phyloP scores from a whole-genome alignment of 2,797 vertebrate species.

The Argyrosomus regius region DNA sequence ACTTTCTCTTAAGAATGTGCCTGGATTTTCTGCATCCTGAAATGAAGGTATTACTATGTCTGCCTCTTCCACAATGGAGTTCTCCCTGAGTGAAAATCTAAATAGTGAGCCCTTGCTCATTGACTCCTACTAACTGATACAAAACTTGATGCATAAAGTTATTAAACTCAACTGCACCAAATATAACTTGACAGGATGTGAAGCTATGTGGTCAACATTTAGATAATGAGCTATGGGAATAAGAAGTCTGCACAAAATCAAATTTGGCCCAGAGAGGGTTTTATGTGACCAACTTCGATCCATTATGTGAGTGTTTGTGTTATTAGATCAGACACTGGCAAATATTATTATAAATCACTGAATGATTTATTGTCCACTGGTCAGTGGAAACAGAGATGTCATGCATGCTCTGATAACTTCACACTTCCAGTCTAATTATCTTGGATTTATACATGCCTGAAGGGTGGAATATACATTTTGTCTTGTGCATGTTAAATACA shows the following conservation, averaged over 20 bases:
- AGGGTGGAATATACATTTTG: background rate
- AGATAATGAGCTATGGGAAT: background rate
- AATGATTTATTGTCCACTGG: conserved; percentile 13
- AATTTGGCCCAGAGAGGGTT: background rate
- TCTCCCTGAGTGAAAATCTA: background rate
- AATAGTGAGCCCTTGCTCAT: conserved; percentile 1
- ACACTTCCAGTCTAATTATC: conserved; percentile 3
- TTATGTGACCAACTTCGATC: background rate
- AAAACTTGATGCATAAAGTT: background rate
- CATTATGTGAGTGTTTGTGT: background rate
- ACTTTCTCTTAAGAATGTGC: background rate
- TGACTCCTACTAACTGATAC: background rate
- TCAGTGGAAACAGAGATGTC: background rate
- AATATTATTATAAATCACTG: conserved; percentile 3
- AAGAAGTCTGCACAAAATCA: background rate
- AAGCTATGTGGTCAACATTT: background rate
- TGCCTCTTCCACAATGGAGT: background rate
- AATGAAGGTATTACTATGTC: background rate
- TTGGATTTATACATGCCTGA: conserved; percentile 28
- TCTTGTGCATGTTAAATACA: background rate
- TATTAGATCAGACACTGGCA: background rate
- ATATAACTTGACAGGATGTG: background rate
- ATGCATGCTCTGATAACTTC: conserved; percentile 6
- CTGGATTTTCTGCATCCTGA: conserved; percentile 8
- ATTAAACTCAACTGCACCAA: background rate